Base-by-base conservation (phyloP, 2,797 vertebrate genomes). In the Emydoidea blandingii region DNA sequence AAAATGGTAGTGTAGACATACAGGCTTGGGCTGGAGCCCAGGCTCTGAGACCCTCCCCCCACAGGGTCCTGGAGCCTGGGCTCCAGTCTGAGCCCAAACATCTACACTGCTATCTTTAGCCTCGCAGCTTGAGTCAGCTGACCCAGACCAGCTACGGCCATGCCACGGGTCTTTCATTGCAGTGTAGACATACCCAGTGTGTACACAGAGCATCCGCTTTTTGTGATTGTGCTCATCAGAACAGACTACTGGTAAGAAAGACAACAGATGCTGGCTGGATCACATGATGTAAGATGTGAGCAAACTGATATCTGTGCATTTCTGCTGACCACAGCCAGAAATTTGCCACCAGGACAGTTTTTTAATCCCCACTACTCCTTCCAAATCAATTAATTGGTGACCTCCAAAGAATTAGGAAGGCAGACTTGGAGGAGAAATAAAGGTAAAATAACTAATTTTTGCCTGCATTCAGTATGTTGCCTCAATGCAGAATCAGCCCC, bases 201-300 rank as follows among this genome's bases (percentile, higher is more conserved):
- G 10, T 41, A 41, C 9, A 41, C n/a, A 12, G 68, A 41, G 21
- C 10, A 74, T 8, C 29, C 49, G 52, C 74, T 44, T 93, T 95
- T 96, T 96, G 52, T 89, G 82, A 25, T 86, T 90, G 83, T 82
- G 80, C 90, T 53, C 59, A 88, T 86, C 25, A 93, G 79, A 31
- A 56, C 47, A 74, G 29, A 54, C 94, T 50, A 68, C 49, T 93
- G 78, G 53, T 59, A 83, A 87, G 76, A 68, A 88, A 85, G n/a
- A 85, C 79, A 83, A 81, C 47, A 57, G 41, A 41, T 93, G 79
- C 83, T 79, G 92, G 62, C 74, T 91, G 56, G 50, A 14, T 92
- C 72, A 79, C 1, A 14, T 78, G 62, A 85, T 80, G 25, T 56
- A 86, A 87, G 86, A 74, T 89, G 3, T 62, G 91, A 86, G 81